Conservation (phyloP, 2,888 invertebrate species). For the Schizotus pectinicornis region DNA sequence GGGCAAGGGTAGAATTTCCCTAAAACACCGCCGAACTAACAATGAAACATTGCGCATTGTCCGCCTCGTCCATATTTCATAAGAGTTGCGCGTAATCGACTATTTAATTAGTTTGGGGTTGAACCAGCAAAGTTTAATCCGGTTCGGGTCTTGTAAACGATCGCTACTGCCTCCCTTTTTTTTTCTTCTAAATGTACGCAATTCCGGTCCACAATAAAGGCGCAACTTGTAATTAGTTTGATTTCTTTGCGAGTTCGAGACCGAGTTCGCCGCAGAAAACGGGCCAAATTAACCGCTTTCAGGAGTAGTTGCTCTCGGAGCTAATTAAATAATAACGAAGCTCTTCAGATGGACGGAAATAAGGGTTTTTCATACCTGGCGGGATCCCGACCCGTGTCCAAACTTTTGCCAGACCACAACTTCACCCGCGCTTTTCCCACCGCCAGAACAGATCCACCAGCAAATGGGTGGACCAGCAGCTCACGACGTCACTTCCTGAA, state of each 20-base stretch:
- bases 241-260: slow-evolving; percentile 6
- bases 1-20: slow-evolving; percentile 27
- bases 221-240: slow-evolving; percentile 21
- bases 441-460: too few relatives aligned
- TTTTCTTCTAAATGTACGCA: slow-evolving; percentile 10
- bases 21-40: slow-evolving; percentile 32
- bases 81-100: slow-evolving; percentile 23
- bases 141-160: too few relatives aligned
- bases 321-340: slow-evolving; percentile 17
- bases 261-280: slow-evolving; percentile 5
- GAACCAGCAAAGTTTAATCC: background rate
- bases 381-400: too few relatives aligned
- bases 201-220: slow-evolving; percentile 5
- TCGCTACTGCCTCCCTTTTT: background rate
- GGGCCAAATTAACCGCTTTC: slow-evolving; percentile 15
- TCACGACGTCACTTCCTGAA: too few relatives aligned
- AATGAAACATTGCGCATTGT: slow-evolving; percentile 35
- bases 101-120: slow-evolving; percentile 22
- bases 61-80: slow-evolving; percentile 29
- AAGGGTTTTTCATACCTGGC: too few relatives aligned
- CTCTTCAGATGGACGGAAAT: background rate
- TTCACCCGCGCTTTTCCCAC: too few relatives aligned
- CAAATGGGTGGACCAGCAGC: too few relatives aligned
- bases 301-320: slow-evolving; percentile 9
- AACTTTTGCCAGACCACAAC: too few relatives aligned